Evolutionary conservation across 2,113 vertebrate species (phyloP).

Genomic region (Triplophysa siluroides): DNA sequence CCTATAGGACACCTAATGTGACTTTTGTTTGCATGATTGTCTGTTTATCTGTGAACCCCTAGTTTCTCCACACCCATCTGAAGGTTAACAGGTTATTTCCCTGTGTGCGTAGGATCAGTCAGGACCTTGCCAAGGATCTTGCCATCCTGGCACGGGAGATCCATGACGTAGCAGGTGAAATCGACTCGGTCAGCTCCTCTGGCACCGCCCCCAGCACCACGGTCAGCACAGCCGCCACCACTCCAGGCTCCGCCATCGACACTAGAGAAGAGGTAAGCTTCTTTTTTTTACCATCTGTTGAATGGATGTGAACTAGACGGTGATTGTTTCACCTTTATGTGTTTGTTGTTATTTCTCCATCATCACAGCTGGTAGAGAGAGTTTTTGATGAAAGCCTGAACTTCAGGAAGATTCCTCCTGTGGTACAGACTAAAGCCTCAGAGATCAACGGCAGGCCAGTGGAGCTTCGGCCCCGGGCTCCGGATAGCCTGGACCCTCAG

Average conservation of each 20-base stretch:
- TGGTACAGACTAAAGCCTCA: slow-evolving; percentile 84
- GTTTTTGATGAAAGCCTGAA: slow-evolving; percentile 99
- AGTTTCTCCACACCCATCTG: slow-evolving; percentile 70
- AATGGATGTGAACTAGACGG: background rate
- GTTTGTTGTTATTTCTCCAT: slow-evolving; percentile 26
- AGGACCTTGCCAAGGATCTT: slow-evolving; percentile 90
- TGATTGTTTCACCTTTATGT: slow-evolving; percentile 32
- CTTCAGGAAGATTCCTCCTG: slow-evolving; percentile 94
- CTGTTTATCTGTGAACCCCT: slow-evolving; percentile 50
- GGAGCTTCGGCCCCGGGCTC: slow-evolving; percentile 81
- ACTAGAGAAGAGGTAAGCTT: slow-evolving; percentile 98
- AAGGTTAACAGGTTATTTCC: slow-evolving; percentile 81
- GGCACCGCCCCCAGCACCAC: slow-evolving; percentile 98
- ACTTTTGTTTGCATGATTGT: slow-evolving; percentile 40
- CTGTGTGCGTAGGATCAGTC: slow-evolving; percentile 96
- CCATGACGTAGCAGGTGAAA: slow-evolving; percentile 98
- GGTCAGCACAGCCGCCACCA: slow-evolving; percentile 98
- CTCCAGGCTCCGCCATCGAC: slow-evolving; percentile 99
- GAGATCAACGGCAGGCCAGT: slow-evolving; percentile 85
- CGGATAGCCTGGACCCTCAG: slow-evolving; percentile 85
- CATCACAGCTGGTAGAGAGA: slow-evolving; percentile 88
- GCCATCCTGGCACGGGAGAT: slow-evolving; percentile 98
- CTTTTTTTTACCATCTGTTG: background rate
- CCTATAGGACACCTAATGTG: slow-evolving; percentile 38
- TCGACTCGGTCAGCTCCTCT: slow-evolving; percentile 98